Percentiles rank a stretch among this genome's conserved stretches.
phyloP scores from a whole-genome alignment of 2,113 vertebrate genomes.

The Rafetus swinhoei region DNA sequence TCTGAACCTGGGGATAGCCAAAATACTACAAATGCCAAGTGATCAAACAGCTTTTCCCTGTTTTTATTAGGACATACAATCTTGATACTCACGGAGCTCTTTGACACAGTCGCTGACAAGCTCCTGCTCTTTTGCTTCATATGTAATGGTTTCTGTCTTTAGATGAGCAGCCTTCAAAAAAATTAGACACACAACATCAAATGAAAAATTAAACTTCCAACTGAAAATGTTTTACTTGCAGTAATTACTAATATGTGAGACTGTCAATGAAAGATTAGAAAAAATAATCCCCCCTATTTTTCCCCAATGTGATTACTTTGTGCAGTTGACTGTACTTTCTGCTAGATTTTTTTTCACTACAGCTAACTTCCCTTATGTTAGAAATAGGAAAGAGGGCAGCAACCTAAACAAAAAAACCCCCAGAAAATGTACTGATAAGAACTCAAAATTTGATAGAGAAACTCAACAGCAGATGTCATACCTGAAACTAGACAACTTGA shows the following conservation, averaged over 20 bases:
- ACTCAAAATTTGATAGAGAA: neutral
- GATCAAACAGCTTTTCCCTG: neutral
- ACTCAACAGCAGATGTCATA: neutral
- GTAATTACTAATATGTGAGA: neutral
- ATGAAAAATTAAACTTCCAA: neutral
- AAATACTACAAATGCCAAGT: neutral
- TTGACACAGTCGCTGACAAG: conserved; percentile 96
- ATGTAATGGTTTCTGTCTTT: conserved; percentile 93
- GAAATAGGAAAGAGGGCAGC: neutral
- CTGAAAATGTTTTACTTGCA: neutral
- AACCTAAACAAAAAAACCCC: neutral
- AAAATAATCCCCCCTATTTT: neutral
- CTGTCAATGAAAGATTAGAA: neutral
- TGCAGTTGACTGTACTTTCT: neutral
- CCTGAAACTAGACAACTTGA: neutral
- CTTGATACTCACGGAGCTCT: conserved; percentile 91
- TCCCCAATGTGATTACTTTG: neutral
- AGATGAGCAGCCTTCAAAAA: conserved; percentile 89
- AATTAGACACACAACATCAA: neutral
- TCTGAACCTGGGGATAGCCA: neutral
- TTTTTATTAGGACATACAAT: neutral
- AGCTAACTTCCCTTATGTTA: neutral
- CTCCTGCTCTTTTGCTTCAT: conserved; percentile 96
- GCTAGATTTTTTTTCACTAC: neutral
- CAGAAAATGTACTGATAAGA: neutral